phyloP scores from a whole-genome alignment of 92 coral and sea anemone species.

The Phenganax subtilis region DNA sequence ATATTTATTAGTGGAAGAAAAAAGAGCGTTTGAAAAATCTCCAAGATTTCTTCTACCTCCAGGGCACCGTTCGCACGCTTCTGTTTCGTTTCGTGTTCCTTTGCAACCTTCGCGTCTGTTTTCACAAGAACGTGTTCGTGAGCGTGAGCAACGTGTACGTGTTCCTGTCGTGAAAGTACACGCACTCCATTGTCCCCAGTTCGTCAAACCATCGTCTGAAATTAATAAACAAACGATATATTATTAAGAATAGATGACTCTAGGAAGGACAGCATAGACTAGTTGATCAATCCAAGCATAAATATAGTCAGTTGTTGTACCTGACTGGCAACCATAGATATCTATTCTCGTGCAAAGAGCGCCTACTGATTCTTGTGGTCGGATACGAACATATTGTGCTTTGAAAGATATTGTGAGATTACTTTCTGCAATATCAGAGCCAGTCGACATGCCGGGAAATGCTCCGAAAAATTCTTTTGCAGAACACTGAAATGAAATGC shows the following conservation, averaged over 20 bases:
- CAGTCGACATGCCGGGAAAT: slow-evolving; percentile 30
- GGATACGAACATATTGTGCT: slow-evolving; percentile 41
- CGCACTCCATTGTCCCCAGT: slow-evolving; percentile 28
- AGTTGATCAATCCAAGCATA: too few relatives aligned
- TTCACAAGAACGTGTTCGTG: slow-evolving; percentile 44
- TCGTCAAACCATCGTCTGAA: slow-evolving; percentile 36
- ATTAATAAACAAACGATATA: not conserved
- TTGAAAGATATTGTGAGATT: slow-evolving; percentile 14
- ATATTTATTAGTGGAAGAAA: not conserved
- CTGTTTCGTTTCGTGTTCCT: slow-evolving; percentile 40
- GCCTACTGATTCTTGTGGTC: slow-evolving; percentile 42
- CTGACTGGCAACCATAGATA: slow-evolving; percentile 33
- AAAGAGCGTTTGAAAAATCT: too few relatives aligned
- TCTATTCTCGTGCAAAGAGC: slow-evolving; percentile 28
- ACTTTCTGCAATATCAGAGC: slow-evolving; percentile 29
- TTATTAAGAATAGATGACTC: too few relatives aligned
- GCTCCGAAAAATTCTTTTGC: slow-evolving; percentile 37
- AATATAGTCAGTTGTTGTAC: not conserved
- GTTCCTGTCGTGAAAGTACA: slow-evolving; percentile 14
- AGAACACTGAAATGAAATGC: slow-evolving; percentile 20
- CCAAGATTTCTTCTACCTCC: slow-evolving; percentile 5
- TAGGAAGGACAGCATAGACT: too few relatives aligned
- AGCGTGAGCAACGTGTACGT: slow-evolving; percentile 40
- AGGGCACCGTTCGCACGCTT: slow-evolving; percentile 4
- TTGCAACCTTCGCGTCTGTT: slow-evolving; percentile 44